Base-by-base conservation (phyloP, 2,888 invertebrate species). In the Phortica okadai region DNA sequence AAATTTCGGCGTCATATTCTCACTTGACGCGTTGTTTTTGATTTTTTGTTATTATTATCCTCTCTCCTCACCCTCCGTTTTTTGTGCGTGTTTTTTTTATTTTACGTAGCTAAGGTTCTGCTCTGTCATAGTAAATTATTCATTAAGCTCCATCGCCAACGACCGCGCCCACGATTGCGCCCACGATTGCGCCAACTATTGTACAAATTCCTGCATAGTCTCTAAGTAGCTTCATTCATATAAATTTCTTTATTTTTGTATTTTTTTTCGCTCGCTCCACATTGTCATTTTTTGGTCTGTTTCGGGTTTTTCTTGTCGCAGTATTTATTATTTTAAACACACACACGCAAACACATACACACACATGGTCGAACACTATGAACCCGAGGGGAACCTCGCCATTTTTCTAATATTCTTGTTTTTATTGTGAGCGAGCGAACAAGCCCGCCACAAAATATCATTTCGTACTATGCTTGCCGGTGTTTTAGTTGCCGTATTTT, bases 41-140 rank as follows among this genome's bases (percentile, higher is more conserved):
- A 16, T 56, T 56, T 56, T 56, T 56, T 56, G 5, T 56, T 56
- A 16, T n/a, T n/a, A 16, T n/a, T 56, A 66, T 66, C 33, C 33
- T 5, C 33, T 1, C 2, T 5, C n/a, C n/a, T n/a, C n/a, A 33
- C 33, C 33, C 33, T 33, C 33, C 41, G 25, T 64, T 64, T 7
- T 14, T 64, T 21, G 10, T 64, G 25, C 25, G 25, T 64, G 6
- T 64, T 1, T 1, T n/a, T n/a, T n/a, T n/a, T n/a, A n/a, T n/a
- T n/a, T n/a, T 66, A 66, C 42, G 6, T 42, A 42, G 25, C 7
- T 66, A 42, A 42, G 44, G 14, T 33, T 10, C 42, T 42, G 62
- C 25, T 62, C 11, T 54, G 21, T 54, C 41, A 72, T 56, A 33
- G 44, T 72, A 85, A 88, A 86, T 86, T 86, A 86, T 86, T 85